These are phyloP conservation scores for Myotis davidii DNA, from an alignment of 2,113 vertebrate genomes.

Conservation along the genomic window DNA sequence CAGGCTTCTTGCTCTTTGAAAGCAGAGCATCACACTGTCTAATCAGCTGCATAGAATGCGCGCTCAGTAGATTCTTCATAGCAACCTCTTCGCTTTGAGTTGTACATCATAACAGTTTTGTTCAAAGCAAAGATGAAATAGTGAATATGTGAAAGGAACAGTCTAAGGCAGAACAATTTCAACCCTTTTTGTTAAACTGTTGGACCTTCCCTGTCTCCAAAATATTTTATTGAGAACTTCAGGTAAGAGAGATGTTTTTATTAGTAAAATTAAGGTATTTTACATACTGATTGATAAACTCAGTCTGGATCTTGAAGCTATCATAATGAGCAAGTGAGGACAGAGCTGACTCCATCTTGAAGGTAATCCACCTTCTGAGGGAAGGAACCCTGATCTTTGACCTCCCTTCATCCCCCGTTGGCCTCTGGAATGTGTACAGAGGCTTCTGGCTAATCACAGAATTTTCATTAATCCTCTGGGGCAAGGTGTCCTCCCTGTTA, in stretches of 20 bases:
- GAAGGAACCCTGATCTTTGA: background rate
- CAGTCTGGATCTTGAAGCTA: background rate
- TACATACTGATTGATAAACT: slow-evolving; percentile 40
- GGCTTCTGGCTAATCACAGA: background rate
- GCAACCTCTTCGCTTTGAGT: background rate
- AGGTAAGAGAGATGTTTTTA: background rate
- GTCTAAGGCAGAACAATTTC: slow-evolving; percentile 21
- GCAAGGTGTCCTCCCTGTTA: background rate
- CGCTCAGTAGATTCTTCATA: background rate
- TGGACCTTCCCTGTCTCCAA: background rate
- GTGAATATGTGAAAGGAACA: background rate
- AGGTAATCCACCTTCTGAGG: background rate
- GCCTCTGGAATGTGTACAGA: background rate
- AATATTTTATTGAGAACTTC: background rate
- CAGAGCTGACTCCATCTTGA: background rate
- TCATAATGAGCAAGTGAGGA: background rate
- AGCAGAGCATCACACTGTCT: background rate
- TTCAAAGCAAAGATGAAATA: slow-evolving; percentile 5
- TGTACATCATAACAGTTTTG: background rate
- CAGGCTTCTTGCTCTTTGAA: slow-evolving; percentile 3
- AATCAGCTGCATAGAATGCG: background rate
- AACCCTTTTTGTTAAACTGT: background rate
- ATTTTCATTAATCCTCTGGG: background rate
- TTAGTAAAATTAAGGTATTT: slow-evolving; percentile 53
- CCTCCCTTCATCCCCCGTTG: too few relatives aligned